A percentile compares a stretch with the other conserved stretches of the same genome.
Evolutionary conservation across 2,113 vertebrate genomes (phyloP).

Genomic region (Antechinus flavipes): DNA sequence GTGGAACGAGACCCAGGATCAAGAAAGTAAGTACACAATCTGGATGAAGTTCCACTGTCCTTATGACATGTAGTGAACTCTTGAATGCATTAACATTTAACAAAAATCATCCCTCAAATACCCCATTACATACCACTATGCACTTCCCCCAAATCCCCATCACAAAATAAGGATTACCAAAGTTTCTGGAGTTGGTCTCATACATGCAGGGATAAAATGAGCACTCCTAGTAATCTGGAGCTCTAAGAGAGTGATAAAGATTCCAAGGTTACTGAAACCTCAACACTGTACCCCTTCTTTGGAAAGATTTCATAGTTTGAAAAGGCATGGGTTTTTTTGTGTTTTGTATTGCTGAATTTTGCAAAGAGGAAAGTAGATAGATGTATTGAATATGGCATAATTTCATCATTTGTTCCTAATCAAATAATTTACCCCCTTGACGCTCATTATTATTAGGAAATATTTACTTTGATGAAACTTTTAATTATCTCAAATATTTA

Average conservation of each 20-base stretch:
- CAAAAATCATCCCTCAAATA: neutral
- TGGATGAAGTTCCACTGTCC: neutral
- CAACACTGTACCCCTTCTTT: neutral
- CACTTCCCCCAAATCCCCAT: accelerated
- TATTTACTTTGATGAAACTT: too few species aligned
- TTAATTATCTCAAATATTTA: too few species aligned
- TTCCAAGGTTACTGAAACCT: neutral
- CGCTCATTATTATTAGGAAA: too few species aligned
- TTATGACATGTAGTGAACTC: neutral
- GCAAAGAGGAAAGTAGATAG: constrained; percentile 6
- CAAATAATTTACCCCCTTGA: neutral
- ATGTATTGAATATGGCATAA: neutral
- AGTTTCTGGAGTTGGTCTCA: neutral
- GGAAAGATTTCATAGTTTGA: constrained; percentile 12
- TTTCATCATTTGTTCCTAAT: neutral
- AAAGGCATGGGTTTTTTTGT: neutral
- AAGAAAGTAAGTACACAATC: neutral
- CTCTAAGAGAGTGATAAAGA: neutral
- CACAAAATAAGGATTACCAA: neutral
- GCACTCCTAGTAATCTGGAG: neutral
- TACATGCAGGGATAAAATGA: neutral
- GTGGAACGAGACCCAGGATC: neutral
- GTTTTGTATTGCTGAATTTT: neutral
- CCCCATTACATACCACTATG: accelerated
- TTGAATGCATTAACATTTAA: neutral